phyloP scores from a whole-genome alignment of 2,113 vertebrate genomes.

The Ophthalmolycus amberensis region DNA sequence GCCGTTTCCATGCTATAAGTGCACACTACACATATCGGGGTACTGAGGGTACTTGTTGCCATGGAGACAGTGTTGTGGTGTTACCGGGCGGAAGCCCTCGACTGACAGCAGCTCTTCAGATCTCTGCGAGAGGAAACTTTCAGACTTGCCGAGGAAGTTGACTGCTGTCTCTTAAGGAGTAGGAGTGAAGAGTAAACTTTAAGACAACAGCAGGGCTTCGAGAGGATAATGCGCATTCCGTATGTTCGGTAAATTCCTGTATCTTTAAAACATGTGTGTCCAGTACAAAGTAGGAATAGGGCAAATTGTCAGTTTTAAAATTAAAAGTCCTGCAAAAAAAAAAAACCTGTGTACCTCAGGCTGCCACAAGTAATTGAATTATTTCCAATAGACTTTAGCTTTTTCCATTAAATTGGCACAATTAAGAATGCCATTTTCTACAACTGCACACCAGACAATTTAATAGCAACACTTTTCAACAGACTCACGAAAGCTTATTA shows the following conservation, averaged over 20 bases:
- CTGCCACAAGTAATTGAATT: neutral
- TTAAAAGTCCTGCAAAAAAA: conserved; percentile 7
- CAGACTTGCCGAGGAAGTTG: conserved; percentile 30
- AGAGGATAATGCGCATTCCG: neutral
- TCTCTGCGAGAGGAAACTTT: conserved; percentile 29
- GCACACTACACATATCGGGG: conserved; percentile 13
- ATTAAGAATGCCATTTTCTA: neutral
- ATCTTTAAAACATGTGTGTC: neutral
- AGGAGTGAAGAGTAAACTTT: neutral
- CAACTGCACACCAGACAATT: neutral
- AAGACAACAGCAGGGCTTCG: neutral
- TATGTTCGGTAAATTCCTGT: neutral
- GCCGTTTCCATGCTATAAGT: neutral
- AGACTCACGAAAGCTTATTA: neutral
- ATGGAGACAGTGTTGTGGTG: conserved; percentile 37
- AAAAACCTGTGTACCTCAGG: neutral
- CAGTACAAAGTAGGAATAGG: neutral
- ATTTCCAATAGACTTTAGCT: neutral
- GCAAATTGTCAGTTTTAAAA: neutral
- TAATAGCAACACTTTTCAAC: neutral
- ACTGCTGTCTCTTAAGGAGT: conserved; percentile 13
- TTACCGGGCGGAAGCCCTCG: conserved; percentile 14
- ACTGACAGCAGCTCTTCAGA: conserved; percentile 36
- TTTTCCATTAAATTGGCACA: neutral
- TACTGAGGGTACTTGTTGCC: conserved; percentile 42